Base-by-base conservation (phyloP, 64 coral and sea anemone species). In the Platygyra sinensis region DNA sequence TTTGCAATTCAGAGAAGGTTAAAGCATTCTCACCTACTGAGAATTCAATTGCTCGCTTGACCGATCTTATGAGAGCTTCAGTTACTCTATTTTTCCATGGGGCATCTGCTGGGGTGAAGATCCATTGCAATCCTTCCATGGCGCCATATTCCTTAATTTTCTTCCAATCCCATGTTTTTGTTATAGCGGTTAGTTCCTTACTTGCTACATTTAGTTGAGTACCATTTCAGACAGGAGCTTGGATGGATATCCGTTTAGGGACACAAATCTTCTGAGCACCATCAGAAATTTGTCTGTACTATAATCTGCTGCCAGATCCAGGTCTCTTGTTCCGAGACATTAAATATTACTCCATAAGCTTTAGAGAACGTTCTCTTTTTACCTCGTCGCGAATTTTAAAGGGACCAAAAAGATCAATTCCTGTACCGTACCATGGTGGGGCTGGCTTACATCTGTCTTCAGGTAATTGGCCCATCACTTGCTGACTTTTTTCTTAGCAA, bases 21-120 rank as follows among this genome's bases (percentile, higher is more conserved):
- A 92, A 18, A 30, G 76, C 46, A 8, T n/a, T 73, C 49, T 91
- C 89, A 14, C 71, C 71, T 25, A 87, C 87, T 9, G 90, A 82
- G 4, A 17, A n/a, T 10, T 1, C 87, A 67, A 92, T 52, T 20
- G 90, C 90, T 79, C 33, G 67, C 60, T 92, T 92, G 62, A 87
- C 32, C 52, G 91, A 87, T 86, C 80, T 93, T 19, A 93, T 39
- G 57, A 93, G 77, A 18, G 91, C 57, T 32, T 93, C 84, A 4
- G 83, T 86, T 32, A 73, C 22, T 30, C 90, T 80, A n/a, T 87
- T 93, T 46, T n/a, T n/a, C n/a, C n/a, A n/a, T n/a, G n/a, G n/a
- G n/a, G n/a, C n/a, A n/a, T n/a, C n/a, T n/a, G n/a, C n/a, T n/a
- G n/a, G n/a, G n/a, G n/a, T n/a, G n/a, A n/a, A n/a, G n/a, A n/a